Evolutionary conservation across 2,888 invertebrate genomes (phyloP), one percentile per base, ranked within the genome.

Genomic region (Caenorhabditis sp.): DNA sequence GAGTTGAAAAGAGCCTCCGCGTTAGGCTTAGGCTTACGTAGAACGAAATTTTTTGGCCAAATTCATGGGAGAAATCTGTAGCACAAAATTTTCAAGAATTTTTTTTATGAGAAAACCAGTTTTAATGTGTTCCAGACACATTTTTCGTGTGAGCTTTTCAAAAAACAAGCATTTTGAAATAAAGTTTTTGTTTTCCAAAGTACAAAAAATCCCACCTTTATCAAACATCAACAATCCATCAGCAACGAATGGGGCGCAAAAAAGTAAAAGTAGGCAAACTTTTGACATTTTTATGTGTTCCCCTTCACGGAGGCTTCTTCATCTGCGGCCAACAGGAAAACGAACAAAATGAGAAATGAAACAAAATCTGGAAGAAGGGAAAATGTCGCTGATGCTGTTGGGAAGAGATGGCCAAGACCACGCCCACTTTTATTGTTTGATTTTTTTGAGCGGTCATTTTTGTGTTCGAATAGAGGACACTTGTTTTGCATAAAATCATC

Each of bases 161-260:
- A n/a, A n/a, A n/a, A n/a, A n/a, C n/a, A n/a, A n/a, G n/a, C n/a
- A n/a, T n/a, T n/a, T n/a, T n/a, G n/a, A n/a, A n/a, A n/a, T n/a
- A n/a, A n/a, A n/a, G n/a, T n/a, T n/a, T n/a, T n/a, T n/a, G n/a
- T n/a, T n/a, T n/a, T n/a, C n/a, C n/a, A n/a, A n/a, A n/a, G n/a
- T n/a, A n/a, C n/a, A n/a, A n/a, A n/a, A n/a, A n/a, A n/a, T n/a
- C 60, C 12, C 26, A 61, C 75, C 69, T 75, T 64, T 70, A 62
- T 67, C 75, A 58, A 75, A 75, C 75, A 75, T 75, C 24, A 53
- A 53, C 3, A 53, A 8, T 21, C 17, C 53, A 6, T 53, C 21
- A 70, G 63, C 60, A 74, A 58, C 53, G 63, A 57, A 36, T 27
- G 62, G 6, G 65, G 43, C 12, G 26, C 60, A 55, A 66, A 49